Percentiles rank a stretch among this genome's conserved stretches.
Evolutionary conservation across 2,797 vertebrate species (phyloP).

Genomic region (Enoplosus armatus): DNA sequence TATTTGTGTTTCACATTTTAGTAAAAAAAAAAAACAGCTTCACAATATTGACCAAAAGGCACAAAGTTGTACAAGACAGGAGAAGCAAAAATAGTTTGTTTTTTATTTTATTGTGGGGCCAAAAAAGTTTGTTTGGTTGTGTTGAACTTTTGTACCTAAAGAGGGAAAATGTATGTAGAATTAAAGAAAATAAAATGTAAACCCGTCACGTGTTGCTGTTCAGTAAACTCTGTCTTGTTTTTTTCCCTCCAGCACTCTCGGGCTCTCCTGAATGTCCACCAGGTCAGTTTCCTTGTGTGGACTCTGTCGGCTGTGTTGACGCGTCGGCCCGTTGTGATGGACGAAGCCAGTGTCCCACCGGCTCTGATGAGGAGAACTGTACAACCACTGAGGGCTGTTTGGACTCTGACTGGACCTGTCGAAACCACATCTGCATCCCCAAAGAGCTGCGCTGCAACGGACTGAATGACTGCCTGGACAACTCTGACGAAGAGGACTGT

Average conservation of each 20-base stretch:
- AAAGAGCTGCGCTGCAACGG: conserved; percentile 86
- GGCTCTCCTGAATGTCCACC: conserved; percentile 74
- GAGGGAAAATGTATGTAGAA: neutral
- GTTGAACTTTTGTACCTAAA: neutral
- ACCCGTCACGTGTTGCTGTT: neutral
- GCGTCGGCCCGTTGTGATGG: conserved; percentile 85
- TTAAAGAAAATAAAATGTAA: neutral
- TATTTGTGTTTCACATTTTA: neutral
- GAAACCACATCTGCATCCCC: conserved; percentile 87
- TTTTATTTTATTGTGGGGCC: neutral
- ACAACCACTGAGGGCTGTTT: conserved; percentile 78
- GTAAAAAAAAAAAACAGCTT: neutral
- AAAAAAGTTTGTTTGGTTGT: neutral
- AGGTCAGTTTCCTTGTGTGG: conserved; percentile 85
- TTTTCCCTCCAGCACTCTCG: neutral
- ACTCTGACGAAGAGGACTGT: conserved; percentile 89
- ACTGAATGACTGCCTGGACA: conserved; percentile 88
- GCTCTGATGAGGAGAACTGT: conserved; percentile 87
- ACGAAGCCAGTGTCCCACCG: conserved; percentile 85
- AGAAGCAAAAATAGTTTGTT: too few species aligned
- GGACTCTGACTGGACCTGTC: conserved; percentile 89
- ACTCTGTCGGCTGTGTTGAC: conserved; percentile 82
- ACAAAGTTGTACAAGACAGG: neutral
- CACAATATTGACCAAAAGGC: neutral
- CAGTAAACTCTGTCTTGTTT: neutral